phyloP scores from a whole-genome alignment of 2,888 invertebrate genomes.

The Acanthoscelides obtectus region DNA sequence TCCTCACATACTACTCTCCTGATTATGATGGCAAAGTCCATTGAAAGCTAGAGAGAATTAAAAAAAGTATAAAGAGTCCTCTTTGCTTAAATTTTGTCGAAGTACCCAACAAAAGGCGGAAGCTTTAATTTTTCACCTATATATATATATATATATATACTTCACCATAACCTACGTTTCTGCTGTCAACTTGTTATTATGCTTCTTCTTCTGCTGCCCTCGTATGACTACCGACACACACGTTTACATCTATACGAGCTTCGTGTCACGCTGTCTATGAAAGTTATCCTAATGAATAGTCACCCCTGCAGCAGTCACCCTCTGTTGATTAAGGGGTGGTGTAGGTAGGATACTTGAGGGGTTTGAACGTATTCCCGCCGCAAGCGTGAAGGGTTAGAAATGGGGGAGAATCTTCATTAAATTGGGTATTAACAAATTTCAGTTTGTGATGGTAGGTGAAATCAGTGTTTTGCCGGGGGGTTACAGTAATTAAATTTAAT shows the following conservation, averaged over 20 bases:
- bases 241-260: neutral
- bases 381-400: neutral
- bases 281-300: neutral
- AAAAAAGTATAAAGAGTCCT: no score
- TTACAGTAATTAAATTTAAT: neutral
- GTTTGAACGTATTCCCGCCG: neutral
- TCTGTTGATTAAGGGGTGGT: neutral
- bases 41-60: no score
- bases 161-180: no score
- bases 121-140: no score
- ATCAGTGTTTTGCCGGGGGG: neutral
- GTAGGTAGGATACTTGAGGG: neutral
- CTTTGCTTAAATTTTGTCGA: no score
- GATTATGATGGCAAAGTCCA: no score
- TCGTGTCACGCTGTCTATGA: neutral
- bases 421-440: neutral
- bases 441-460: neutral
- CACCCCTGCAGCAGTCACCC: neutral
- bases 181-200: no score
- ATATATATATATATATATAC: no score
- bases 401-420: neutral
- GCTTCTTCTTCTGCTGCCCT: no score
- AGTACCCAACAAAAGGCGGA: no score
- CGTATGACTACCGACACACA: no score
- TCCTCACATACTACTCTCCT: no score